A percentile compares a stretch with the other conserved stretches of the same genome.
Evolutionary conservation across 1,140 invertebrate genomes (phyloP).

Genomic region (Dicyema japonicum): DNA sequence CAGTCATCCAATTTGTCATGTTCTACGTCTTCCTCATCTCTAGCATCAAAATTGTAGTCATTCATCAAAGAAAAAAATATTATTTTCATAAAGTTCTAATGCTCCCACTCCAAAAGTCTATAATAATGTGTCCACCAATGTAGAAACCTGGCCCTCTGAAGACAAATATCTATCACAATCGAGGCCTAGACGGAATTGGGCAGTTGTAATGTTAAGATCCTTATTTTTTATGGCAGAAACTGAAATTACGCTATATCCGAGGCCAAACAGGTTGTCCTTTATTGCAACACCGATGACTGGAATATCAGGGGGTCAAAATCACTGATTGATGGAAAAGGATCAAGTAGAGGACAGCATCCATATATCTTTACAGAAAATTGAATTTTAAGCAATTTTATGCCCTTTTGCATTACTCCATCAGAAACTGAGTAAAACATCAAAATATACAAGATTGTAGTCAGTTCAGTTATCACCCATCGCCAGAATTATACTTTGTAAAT

Average conservation of each 20-base stretch:
- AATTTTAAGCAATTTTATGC: slow-evolving; percentile 29
- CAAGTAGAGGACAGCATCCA: not conserved
- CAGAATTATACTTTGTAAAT: too few species aligned
- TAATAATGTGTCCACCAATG: slow-evolving; percentile 12
- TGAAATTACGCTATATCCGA: slow-evolving; percentile 56
- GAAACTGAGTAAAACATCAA: slow-evolving; percentile 26
- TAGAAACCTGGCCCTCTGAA: not conserved
- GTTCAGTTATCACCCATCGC: too few species aligned
- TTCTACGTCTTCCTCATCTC: slow-evolving; percentile 6
- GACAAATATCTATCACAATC: not conserved
- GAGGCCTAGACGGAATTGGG: slow-evolving; percentile 7
- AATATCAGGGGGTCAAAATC: slow-evolving; percentile 50
- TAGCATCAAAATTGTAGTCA: slow-evolving; percentile 50
- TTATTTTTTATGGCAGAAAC: too few species aligned
- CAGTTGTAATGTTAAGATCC: slow-evolving; percentile 8
- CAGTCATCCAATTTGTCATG: slow-evolving; percentile 6
- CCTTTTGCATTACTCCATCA: slow-evolving; percentile 55
- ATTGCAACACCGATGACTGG: slow-evolving; percentile 31
- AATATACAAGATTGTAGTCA: too few species aligned
- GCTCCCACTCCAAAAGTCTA: slow-evolving; percentile 89
- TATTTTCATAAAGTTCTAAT: slow-evolving; percentile 66
- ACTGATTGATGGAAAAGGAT: not conserved
- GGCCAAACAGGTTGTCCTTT: slow-evolving; percentile 31
- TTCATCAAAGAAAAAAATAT: slow-evolving; percentile 63
- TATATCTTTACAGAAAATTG: slow-evolving; percentile 4